A percentile compares a stretch with the other conserved stretches of the same genome.
Conservation (phyloP, 2,888 invertebrate genomes). For the Eristalinus aeneus region DNA sequence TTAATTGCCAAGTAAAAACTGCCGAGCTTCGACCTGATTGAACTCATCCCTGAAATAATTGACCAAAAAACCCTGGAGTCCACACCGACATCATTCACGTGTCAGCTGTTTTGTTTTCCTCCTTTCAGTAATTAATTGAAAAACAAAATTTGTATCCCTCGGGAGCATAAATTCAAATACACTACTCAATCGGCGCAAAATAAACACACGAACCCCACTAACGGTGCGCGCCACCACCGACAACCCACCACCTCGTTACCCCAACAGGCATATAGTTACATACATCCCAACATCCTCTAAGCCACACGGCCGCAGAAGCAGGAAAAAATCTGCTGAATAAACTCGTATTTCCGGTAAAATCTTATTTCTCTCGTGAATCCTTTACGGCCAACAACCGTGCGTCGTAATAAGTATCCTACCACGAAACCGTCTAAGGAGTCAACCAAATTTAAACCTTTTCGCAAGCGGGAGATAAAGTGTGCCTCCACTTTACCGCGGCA, state of each 20-base stretch:
- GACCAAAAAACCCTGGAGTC: background rate
- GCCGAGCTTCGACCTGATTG: background rate
- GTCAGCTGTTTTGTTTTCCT: background rate
- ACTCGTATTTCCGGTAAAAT: constrained; percentile 20
- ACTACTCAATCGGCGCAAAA: background rate
- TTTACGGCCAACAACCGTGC: constrained; percentile 8
- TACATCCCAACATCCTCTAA: background rate
- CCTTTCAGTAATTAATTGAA: background rate
- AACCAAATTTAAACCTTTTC: constrained; percentile 25
- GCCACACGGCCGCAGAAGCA: background rate
- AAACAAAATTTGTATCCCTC: background rate
- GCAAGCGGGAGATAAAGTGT: background rate
- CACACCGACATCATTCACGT: too few relatives aligned
- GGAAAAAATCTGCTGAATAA: background rate
- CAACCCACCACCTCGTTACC: background rate
- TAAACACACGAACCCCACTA: background rate
- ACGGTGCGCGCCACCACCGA: background rate
- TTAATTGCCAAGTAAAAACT: too few relatives aligned
- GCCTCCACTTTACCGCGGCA: background rate
- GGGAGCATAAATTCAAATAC: background rate
- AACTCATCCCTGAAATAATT: background rate
- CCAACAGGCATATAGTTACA: too few relatives aligned
- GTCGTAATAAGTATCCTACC: constrained; percentile 19
- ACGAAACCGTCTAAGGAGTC: constrained; percentile 20
- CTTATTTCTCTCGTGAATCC: constrained; percentile 25